Percentiles rank a stretch among this genome's conserved stretches.
Conservation (phyloP, 2,888 invertebrate genomes). For the Heliconius ethilla region DNA sequence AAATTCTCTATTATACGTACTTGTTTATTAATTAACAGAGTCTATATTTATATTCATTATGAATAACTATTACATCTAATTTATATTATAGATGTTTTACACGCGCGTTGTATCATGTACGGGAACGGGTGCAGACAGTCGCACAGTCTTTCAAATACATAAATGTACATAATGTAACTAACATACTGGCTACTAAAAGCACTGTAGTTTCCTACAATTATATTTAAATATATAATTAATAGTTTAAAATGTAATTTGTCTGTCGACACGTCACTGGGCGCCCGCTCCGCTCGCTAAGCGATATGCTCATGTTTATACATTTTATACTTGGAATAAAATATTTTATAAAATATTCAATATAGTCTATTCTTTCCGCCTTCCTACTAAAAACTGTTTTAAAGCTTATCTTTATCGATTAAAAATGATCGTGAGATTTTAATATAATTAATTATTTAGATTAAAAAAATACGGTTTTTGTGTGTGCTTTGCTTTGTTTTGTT, state of each 20-base stretch:
- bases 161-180: constrained; percentile 36
- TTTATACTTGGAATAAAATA: constrained; percentile 42
- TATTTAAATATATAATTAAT: constrained; percentile 10
- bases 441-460: background rate
- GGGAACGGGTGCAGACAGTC: constrained; percentile 10
- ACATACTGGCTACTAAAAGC: constrained; percentile 3
- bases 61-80: constrained; percentile 34
- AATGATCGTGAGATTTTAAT: background rate
- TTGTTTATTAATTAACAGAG: constrained; percentile 45
- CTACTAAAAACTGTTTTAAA: background rate
- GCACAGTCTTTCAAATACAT: background rate
- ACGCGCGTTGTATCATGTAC: constrained; percentile 21
- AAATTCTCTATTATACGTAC: constrained; percentile 33
- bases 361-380: constrained; percentile 37
- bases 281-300: constrained; percentile 20
- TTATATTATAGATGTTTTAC: constrained; percentile 33
- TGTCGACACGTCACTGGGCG: background rate
- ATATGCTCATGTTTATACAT: constrained; percentile 40
- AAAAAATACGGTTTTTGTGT: background rate
- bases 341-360: constrained; percentile 32
- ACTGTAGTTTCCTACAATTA: constrained; percentile 16
- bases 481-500: constrained; percentile 25
- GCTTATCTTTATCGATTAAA: background rate
- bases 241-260: background rate
- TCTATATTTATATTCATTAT: constrained; percentile 42